Evolutionary conservation across 1,140 invertebrate genomes (phyloP).

Genomic region (Colletes gigas): DNA sequence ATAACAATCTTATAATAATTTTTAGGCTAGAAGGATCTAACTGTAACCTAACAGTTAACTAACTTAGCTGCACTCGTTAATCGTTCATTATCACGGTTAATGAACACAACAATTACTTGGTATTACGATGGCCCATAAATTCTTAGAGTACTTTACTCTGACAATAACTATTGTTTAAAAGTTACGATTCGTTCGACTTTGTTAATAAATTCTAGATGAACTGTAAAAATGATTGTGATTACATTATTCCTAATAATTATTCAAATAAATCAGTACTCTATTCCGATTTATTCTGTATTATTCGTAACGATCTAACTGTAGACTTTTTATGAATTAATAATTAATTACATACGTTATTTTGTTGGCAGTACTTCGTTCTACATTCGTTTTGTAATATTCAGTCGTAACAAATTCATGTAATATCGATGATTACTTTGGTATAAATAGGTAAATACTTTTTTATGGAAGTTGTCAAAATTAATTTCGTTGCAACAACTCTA

Average conservation of each 20-base stretch:
- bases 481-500: too few relatives aligned
- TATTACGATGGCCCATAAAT: background rate
- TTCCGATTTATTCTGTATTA: too few relatives aligned
- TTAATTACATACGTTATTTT: background rate
- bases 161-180: too few relatives aligned
- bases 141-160: background rate
- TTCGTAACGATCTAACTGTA: too few relatives aligned
- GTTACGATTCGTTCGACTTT: too few relatives aligned
- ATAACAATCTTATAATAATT: conserved; percentile 43
- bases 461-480: too few relatives aligned
- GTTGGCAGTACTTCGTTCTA: background rate
- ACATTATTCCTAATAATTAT: too few relatives aligned
- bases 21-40: conserved; percentile 30
- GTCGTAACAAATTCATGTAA: background rate
- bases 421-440: too few relatives aligned
- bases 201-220: background rate
- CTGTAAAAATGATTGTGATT: background rate
- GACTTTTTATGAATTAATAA: background rate
- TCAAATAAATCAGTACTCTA: too few relatives aligned
- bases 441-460: too few relatives aligned
- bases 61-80: background rate
- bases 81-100: background rate
- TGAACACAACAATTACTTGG: conserved; percentile 2
- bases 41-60: conserved; percentile 21
- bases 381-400: background rate